A percentile compares a stretch with the other conserved stretches of the same genome.
Conservation (phyloP, 2,797 vertebrate genomes). For the Carcharodon carcharias region DNA sequence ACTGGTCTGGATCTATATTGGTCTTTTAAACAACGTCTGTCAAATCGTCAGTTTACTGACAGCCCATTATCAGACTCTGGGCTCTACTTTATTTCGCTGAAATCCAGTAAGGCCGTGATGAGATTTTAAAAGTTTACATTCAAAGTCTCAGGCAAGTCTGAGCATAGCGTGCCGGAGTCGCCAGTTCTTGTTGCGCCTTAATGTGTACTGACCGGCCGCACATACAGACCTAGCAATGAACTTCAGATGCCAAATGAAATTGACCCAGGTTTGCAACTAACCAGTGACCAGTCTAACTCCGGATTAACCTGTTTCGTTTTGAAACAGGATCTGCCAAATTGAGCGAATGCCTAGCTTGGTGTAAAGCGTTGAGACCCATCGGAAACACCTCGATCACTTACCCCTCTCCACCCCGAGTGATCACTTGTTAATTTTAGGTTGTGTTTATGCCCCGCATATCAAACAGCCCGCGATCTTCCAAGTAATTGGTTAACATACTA, state of each 20-base stretch:
- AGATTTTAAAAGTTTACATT: background rate
- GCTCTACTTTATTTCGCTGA: background rate
- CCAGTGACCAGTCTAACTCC: background rate
- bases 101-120: background rate
- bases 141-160: background rate
- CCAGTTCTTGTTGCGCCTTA: background rate
- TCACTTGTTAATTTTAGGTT: background rate
- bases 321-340: background rate
- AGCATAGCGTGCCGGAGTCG: background rate
- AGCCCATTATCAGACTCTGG: background rate
- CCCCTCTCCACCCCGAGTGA: background rate
- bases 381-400: background rate
- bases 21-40: background rate
- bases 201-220: background rate
- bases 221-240: background rate
- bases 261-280: background rate
- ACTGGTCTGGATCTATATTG: too few relatives aligned
- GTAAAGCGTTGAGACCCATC: background rate
- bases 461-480: background rate
- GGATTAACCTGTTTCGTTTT: background rate
- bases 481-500: background rate
- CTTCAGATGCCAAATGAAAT: background rate
- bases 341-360: background rate
- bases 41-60: background rate
- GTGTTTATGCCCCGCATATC: background rate